phyloP scores from a whole-genome alignment of 2,113 vertebrate genomes.

The Mungos mungo region DNA sequence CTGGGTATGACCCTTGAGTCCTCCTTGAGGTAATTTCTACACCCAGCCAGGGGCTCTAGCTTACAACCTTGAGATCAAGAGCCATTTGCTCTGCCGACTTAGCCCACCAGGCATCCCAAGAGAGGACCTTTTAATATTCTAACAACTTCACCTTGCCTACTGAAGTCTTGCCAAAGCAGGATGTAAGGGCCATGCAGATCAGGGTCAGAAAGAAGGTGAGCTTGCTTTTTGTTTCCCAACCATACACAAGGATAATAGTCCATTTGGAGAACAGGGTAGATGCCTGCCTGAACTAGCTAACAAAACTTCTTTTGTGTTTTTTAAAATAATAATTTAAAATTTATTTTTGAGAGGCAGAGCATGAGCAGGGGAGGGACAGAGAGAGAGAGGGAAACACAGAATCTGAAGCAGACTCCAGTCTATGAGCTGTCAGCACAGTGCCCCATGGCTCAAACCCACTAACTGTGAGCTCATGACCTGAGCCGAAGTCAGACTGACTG shows the following conservation, averaged over 20 bases:
- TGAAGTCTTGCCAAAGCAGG: not conserved
- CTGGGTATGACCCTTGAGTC: not conserved
- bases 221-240: constrained; percentile 8
- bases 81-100: not conserved
- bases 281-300: not conserved
- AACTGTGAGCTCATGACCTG: no score
- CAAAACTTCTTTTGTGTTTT: not conserved
- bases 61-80: not conserved
- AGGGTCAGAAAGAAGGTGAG: not conserved
- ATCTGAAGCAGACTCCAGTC: no score
- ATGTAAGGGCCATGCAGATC: not conserved
- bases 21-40: not conserved
- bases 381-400: no score
- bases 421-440: no score
- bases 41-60: not conserved
- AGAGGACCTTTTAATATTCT: not conserved
- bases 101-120: not conserved
- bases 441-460: no score
- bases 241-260: not conserved
- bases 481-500: no score
- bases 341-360: no score
- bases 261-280: not conserved
- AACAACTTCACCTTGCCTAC: not conserved
- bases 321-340: no score
- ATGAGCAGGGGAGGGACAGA: no score